phyloP scores from a whole-genome alignment of 2,113 vertebrate genomes.

The Ibidorhyncha struthersii region DNA sequence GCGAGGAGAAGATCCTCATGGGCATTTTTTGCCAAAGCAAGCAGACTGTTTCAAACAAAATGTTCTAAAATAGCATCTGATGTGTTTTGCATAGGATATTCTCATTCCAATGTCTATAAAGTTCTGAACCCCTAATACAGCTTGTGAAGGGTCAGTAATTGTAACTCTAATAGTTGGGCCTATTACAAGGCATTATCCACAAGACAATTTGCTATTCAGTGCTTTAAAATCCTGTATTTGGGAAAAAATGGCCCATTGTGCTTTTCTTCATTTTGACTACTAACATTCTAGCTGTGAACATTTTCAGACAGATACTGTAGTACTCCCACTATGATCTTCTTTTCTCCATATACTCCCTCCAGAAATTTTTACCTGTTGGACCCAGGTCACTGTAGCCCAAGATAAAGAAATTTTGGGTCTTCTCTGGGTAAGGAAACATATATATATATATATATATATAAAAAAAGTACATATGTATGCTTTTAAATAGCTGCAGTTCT shows the following conservation, averaged over 20 bases:
- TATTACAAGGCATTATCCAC: not conserved
- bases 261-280: not conserved
- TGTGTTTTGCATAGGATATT: not conserved
- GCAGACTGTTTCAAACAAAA: not conserved
- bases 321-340: not conserved
- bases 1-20: not conserved
- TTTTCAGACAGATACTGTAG: not conserved
- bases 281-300: not conserved
- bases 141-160: not conserved
- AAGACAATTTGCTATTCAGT: not conserved
- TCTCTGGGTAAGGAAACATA: not conserved
- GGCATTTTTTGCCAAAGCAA: not conserved
- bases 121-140: not conserved
- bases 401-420: not conserved
- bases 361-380: not conserved
- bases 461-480: not conserved
- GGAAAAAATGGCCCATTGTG: not conserved
- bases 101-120: not conserved
- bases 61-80: not conserved
- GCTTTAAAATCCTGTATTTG: not conserved
- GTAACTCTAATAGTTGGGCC: not conserved
- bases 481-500: constrained; percentile 1
- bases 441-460: not conserved
- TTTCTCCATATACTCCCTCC: not conserved
- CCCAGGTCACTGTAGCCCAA: not conserved